These are phyloP conservation scores for Paraescarpia echinospica DNA, from an alignment of 1,140 invertebrate genomes.

Conservation along the genomic window DNA sequence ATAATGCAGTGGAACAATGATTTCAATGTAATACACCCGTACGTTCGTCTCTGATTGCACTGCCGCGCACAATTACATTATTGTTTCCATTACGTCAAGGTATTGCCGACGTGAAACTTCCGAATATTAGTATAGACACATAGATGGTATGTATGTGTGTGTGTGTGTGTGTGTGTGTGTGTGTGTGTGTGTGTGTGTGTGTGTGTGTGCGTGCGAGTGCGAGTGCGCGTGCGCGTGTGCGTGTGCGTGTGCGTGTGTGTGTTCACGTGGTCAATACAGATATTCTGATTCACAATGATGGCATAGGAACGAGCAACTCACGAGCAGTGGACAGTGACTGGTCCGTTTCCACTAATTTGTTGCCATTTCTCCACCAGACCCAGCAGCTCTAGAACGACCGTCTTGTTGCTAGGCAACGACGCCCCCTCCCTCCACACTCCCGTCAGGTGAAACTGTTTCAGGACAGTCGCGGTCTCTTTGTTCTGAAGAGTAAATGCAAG, in stretches of 20 bases:
- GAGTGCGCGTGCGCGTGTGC: neutral
- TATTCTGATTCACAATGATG: neutral
- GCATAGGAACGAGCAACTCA: slow-evolving; percentile 31
- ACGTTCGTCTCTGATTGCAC: too few relatives aligned
- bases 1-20: too few relatives aligned
- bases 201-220: neutral
- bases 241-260: neutral
- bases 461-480: neutral
- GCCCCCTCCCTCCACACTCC: slow-evolving; percentile 45
- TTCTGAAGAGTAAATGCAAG: neutral
- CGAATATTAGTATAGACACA: too few relatives aligned
- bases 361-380: slow-evolving; percentile 51
- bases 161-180: neutral
- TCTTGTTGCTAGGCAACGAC: slow-evolving; percentile 46
- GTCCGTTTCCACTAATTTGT: slow-evolving; percentile 42
- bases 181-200: neutral
- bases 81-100: too few relatives aligned
- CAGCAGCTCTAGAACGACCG: slow-evolving; percentile 47
- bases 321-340: slow-evolving; percentile 55
- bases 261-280: neutral
- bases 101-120: too few relatives aligned
- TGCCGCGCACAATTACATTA: too few relatives aligned
- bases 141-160: neutral
- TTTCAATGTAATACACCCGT: too few relatives aligned
- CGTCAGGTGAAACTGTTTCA: slow-evolving; percentile 39